Evolutionary conservation across 2,113 vertebrate genomes (phyloP).

Genomic region (Albula glossodonta): DNA sequence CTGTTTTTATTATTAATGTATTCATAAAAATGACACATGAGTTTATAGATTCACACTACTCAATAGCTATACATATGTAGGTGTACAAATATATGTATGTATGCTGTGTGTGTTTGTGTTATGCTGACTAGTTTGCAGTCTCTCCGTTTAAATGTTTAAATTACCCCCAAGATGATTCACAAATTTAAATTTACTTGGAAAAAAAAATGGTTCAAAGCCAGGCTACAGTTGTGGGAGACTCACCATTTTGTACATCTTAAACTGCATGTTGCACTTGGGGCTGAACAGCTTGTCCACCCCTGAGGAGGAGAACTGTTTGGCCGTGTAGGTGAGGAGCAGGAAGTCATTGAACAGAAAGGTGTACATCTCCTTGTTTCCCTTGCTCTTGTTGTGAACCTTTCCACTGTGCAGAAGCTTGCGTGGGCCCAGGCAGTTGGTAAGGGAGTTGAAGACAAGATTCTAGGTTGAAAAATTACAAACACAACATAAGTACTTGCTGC

Average conservation of each 20-base stretch:
- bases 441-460: conserved; percentile 91
- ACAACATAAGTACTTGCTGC: neutral
- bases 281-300: conserved; percentile 88
- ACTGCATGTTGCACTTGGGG: conserved; percentile 83
- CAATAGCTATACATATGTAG: no score
- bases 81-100: no score
- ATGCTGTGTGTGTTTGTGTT: no score
- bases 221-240: conserved; percentile 39
- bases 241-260: conserved; percentile 95
- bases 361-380: conserved; percentile 92
- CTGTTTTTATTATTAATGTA: no score
- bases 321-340: conserved; percentile 86
- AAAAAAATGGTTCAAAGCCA: neutral
- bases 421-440: conserved; percentile 95
- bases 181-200: neutral
- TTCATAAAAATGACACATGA: no score
- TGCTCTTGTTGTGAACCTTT: conserved; percentile 85
- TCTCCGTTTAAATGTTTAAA: no score
- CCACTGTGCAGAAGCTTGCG: conserved; percentile 92
- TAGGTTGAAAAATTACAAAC: conserved; percentile 49
- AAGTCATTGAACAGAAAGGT: conserved; percentile 96
- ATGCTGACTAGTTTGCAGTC: no score
- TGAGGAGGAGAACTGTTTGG: conserved; percentile 86
- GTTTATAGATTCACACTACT: no score
- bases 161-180: no score